phyloP scores from a whole-genome alignment of 2,113 vertebrate genomes.

The Apaloderma vittatum region DNA sequence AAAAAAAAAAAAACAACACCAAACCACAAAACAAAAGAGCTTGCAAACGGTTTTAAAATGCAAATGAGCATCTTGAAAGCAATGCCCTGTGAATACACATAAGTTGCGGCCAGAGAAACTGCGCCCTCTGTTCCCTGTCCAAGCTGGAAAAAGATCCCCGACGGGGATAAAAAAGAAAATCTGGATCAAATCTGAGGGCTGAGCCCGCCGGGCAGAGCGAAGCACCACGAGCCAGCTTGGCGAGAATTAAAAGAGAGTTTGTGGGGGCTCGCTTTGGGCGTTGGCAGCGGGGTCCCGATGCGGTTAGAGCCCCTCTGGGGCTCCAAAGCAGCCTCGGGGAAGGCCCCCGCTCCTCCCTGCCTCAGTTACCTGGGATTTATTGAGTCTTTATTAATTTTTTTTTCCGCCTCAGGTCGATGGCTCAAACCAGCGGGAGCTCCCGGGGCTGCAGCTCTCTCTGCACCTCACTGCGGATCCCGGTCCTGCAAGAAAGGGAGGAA shows the following conservation, averaged over 20 bases:
- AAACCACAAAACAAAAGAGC: neutral
- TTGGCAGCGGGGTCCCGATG: accelerated
- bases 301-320: neutral
- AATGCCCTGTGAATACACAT: neutral
- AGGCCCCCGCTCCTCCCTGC: neutral
- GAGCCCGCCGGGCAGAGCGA: neutral
- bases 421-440: neutral
- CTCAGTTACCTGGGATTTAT: neutral
- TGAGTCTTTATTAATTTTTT: neutral
- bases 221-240: neutral
- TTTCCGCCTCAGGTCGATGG: neutral
- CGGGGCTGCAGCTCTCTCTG: constrained; percentile 3
- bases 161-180: neutral
- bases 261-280: neutral
- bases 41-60: constrained; percentile 34
- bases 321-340: accelerated
- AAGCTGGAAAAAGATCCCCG: neutral
- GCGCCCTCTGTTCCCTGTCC: constrained; percentile 9
- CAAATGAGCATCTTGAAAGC: constrained; percentile 47
- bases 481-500: neutral
- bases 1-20: neutral
- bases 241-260: neutral
- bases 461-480: neutral
- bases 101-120: neutral
- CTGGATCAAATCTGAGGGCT: neutral